These are phyloP conservation scores for Artibeus jamaicensis DNA, from an alignment of 2,797 vertebrate genomes.

Conservation along the genomic window DNA sequence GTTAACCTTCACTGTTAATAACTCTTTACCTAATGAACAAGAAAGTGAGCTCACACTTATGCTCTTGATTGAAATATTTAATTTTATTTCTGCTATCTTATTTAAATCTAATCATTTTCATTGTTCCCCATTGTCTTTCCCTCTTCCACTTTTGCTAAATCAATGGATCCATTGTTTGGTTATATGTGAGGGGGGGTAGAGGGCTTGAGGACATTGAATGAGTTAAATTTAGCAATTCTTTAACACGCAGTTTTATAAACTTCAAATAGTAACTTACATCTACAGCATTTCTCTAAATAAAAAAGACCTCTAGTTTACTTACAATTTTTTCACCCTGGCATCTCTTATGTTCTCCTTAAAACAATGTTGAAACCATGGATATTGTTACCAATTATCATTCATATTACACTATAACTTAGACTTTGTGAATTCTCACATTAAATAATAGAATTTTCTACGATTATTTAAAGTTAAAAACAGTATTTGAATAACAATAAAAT, in stretches of 20 bases:
- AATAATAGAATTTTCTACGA: background rate
- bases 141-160: background rate
- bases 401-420: background rate
- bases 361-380: background rate
- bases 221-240: constrained; percentile 30
- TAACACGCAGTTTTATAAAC: background rate
- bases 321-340: background rate
- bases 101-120: background rate
- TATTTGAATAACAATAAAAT: no score
- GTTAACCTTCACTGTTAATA: background rate
- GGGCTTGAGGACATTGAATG: background rate
- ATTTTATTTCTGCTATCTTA: background rate
- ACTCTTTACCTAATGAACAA: background rate
- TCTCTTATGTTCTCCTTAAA: background rate
- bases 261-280: background rate
- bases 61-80: background rate
- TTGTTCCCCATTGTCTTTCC: background rate
- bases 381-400: background rate
- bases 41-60: background rate
- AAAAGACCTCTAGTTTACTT: background rate
- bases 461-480: background rate
- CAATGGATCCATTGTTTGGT: background rate
- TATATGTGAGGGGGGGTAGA: background rate
- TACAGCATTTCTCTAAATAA: background rate
- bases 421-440: background rate